Evolutionary conservation across 2,113 vertebrate species (phyloP).

Genomic region (Pterophyllum scalare): DNA sequence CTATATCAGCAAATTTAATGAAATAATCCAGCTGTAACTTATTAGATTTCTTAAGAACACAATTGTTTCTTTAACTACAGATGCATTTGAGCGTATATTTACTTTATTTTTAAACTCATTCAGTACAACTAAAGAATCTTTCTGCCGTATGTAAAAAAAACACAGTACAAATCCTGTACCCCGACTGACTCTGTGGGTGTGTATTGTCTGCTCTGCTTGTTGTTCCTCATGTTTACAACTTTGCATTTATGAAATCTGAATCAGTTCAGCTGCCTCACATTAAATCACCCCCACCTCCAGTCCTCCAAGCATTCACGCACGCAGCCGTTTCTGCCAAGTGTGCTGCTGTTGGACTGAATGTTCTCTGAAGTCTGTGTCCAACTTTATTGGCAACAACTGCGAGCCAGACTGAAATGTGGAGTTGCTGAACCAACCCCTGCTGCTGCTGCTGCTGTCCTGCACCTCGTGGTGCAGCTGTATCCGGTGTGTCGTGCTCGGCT

Average conservation of each 20-base stretch:
- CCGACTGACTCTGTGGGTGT: not conserved
- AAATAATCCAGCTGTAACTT: not conserved
- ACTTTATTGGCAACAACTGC: constrained; percentile 48
- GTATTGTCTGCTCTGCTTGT: constrained; percentile 6
- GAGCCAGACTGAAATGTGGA: constrained; percentile 51
- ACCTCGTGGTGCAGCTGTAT: constrained; percentile 58
- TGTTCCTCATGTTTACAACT: constrained; percentile 34
- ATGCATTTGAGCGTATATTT: not conserved
- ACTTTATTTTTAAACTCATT: not conserved
- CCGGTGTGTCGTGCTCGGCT: constrained; percentile 38
- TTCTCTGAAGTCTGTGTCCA: constrained; percentile 37
- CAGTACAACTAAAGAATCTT: not conserved
- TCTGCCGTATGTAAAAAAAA: not conserved
- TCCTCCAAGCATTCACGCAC: constrained; percentile 27
- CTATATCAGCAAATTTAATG: not conserved
- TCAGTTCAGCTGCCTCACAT: constrained; percentile 48
- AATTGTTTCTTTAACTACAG: fast-evolving
- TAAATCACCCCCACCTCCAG: constrained; percentile 17
- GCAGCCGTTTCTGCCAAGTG: constrained; percentile 20
- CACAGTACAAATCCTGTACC: not conserved
- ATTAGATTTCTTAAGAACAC: not conserved
- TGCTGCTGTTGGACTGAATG: constrained; percentile 37
- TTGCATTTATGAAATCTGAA: constrained; percentile 35
- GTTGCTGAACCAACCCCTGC: constrained; percentile 49
- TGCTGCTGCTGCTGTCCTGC: constrained; percentile 42